These are phyloP conservation scores for Neopipo cinnamomea DNA, from an alignment of 2,113 vertebrate genomes.

Conservation along the genomic window DNA sequence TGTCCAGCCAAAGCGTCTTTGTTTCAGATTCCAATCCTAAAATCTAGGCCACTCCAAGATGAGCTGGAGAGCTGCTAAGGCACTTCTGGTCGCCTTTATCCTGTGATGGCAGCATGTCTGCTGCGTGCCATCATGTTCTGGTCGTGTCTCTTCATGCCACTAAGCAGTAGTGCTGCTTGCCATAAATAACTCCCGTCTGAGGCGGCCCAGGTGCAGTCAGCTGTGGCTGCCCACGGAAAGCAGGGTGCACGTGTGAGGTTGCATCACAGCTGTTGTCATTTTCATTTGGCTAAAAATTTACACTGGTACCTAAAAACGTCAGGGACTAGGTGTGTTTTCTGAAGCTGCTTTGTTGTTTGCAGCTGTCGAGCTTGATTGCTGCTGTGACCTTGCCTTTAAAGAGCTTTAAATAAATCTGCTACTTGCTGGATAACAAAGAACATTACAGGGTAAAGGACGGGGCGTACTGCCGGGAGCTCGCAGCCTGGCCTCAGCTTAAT, in stretches of 20 bases:
- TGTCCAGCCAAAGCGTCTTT: neutral
- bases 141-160: neutral
- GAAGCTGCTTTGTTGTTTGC: neutral
- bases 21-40: neutral
- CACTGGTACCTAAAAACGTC: neutral
- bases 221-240: neutral
- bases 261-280: neutral
- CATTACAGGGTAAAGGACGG: neutral
- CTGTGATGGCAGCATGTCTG: fast-evolving
- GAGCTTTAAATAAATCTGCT: neutral
- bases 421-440: neutral
- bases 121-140: neutral
- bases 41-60: neutral
- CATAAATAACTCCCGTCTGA: neutral
- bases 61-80: neutral
- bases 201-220: neutral
- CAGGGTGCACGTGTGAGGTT: neutral
- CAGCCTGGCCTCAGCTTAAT: slow-evolving; percentile 7
- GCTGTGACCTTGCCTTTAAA: neutral
- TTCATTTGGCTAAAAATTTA: neutral
- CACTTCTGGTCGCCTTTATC: neutral
- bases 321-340: neutral
- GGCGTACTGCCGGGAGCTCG: neutral
- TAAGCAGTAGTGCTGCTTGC: neutral
- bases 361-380: neutral